Base-by-base conservation (phyloP, 2,797 vertebrate genomes). In the Euthynnus affinis region DNA sequence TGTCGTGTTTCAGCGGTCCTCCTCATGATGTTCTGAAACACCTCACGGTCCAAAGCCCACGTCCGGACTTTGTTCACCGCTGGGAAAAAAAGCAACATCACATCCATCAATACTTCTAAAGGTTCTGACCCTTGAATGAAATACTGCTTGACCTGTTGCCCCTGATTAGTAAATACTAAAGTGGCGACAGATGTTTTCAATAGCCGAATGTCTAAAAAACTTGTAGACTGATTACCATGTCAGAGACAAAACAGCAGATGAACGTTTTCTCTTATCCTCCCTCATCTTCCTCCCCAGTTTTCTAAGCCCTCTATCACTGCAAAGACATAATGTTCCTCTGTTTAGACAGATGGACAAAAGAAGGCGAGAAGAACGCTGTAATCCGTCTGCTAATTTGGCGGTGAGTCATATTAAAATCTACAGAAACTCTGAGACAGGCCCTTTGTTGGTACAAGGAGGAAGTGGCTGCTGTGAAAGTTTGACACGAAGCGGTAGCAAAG, bases 1-100 rank as follows among this genome's bases (percentile, higher is more conserved):
- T 98, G 97, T 40, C 97, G 95, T 0, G 94, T 96, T 91, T 99
- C 97, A 0, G 97, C 96, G 10, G 97, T 98, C 85, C 96, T 96
- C 90, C 97, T 96, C 96, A 98, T 98, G 89, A 98, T 97, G 91
- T 97, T 98, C 92, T 98, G 98, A 86, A 99, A 99, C n/a, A 96
- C 96, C 62, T 98, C 97, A 76, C 98, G 96, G 90, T 99, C 98
- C 75, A 99, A 83, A 44, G 96, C 96, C 98, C 97, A 99, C 5
- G 96, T 97, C 91, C 94, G 96, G 84, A 97, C 96, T 73, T 90
- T 93, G 86, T 95, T 97, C 88, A 95, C 94, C 67, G 96, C 98
- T 99, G 95, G n/a, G n/a, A n/a, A n/a, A 14, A 83, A 88, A 58
- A 84, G 84, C 55, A 91, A 83, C 74, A 85, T 32, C 13, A 80